Percentiles rank a stretch among this genome's conserved stretches.
Evolutionary conservation across 2,113 vertebrate species (phyloP).

Genomic region (Otus sunia): DNA sequence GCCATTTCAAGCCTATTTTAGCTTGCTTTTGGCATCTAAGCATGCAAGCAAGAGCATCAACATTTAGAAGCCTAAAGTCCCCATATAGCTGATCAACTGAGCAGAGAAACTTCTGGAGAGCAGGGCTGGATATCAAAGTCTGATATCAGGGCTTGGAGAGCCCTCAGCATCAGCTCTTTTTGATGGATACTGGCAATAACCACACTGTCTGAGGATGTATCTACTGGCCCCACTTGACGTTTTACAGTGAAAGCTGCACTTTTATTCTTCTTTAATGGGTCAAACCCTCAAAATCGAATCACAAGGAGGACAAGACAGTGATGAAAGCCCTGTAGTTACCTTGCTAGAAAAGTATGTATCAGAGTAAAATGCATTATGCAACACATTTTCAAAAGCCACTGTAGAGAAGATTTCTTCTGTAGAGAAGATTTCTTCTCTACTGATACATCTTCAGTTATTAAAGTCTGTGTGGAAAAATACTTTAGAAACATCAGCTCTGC

Average conservation of each 20-base stretch:
- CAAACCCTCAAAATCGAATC: neutral
- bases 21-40: neutral
- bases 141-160: neutral
- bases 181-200: neutral
- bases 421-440: neutral
- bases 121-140: neutral
- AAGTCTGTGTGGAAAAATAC: neutral
- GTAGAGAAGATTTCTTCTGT: neutral
- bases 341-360: neutral
- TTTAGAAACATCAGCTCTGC: neutral
- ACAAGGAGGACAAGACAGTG: neutral
- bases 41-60: neutral
- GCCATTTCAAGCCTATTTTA: neutral
- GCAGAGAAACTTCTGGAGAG: neutral
- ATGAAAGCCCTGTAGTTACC: neutral
- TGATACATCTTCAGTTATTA: neutral
- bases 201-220: neutral
- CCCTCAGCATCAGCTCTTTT: neutral
- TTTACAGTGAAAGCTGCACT: neutral
- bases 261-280: neutral
- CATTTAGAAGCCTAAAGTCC: neutral
- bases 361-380: neutral
- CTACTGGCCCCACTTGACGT: neutral
- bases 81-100: neutral
- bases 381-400: neutral